Percentiles rank a stretch among this genome's conserved stretches.
phyloP scores from a whole-genome alignment of 2,888 invertebrate genomes.

The Lasioglossum vierecki region DNA sequence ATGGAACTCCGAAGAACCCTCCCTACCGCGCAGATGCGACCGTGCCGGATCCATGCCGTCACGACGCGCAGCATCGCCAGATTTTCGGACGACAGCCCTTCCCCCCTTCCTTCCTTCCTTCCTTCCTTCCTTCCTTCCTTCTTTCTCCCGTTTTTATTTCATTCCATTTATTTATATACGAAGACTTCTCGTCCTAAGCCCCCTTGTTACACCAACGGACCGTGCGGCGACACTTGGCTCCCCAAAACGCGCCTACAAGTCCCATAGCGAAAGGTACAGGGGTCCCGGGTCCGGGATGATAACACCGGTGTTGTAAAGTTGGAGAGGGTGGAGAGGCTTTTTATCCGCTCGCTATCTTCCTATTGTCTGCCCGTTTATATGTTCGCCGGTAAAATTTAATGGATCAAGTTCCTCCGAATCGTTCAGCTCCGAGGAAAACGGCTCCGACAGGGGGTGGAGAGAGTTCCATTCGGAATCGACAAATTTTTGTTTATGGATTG shows the following conservation, averaged over 20 bases:
- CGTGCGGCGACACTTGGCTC: neutral
- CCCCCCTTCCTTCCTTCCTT: too few relatives aligned
- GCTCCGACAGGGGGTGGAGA: neutral
- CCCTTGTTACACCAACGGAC: neutral
- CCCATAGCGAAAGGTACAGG: neutral
- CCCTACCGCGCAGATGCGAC: conserved; percentile 48
- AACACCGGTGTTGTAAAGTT: neutral
- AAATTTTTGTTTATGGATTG: neutral
- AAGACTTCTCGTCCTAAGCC: neutral
- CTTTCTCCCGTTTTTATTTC: neutral
- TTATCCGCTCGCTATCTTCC: neutral
- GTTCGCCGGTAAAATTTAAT: neutral
- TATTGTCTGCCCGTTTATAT: neutral
- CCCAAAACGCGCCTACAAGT: neutral
- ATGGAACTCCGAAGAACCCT: neutral
- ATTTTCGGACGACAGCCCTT: neutral
- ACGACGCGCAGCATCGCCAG: conserved; percentile 20
- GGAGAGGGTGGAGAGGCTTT: neutral
- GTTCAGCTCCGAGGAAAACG: neutral
- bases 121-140: too few relatives aligned
- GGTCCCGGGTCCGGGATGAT: neutral
- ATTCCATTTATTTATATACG: neutral
- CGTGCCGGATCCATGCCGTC: conserved; percentile 40
- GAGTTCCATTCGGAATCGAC: neutral
- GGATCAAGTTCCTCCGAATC: neutral